Evolutionary conservation across 2,113 vertebrate genomes (phyloP).

Genomic region (Cinclus cinclus): DNA sequence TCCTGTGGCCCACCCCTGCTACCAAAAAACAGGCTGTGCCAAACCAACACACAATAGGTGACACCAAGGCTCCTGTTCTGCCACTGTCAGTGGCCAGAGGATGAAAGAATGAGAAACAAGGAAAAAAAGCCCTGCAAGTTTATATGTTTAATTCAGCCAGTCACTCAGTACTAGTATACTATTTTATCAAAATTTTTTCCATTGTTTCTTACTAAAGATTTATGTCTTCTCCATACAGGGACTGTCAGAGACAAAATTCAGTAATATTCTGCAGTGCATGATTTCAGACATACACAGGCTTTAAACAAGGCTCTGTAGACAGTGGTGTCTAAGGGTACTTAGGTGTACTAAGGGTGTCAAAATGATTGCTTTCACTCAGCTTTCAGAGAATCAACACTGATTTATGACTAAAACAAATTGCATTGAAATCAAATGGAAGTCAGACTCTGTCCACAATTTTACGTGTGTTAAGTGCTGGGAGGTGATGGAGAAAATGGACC

Average conservation of each 20-base stretch:
- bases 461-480: neutral
- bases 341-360: neutral
- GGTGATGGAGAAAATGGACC: neutral
- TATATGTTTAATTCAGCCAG: neutral
- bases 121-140: neutral
- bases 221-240: neutral
- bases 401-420: neutral
- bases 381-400: neutral
- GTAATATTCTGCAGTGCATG: neutral
- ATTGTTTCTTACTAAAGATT: neutral
- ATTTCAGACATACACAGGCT: neutral
- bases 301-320: neutral
- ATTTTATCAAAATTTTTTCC: neutral
- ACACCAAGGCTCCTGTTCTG: neutral
- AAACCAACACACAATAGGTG: neutral
- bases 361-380: neutral
- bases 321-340: too few relatives aligned
- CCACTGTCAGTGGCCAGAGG: neutral
- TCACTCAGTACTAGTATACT: neutral
- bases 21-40: neutral
- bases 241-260: neutral
- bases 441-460: neutral
- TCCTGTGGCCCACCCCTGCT: too few relatives aligned
- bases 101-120: neutral
- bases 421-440: neutral